These are phyloP conservation scores for Microplitis demolitor DNA, from an alignment of 1,140 invertebrate genomes.

Conservation along the genomic window DNA sequence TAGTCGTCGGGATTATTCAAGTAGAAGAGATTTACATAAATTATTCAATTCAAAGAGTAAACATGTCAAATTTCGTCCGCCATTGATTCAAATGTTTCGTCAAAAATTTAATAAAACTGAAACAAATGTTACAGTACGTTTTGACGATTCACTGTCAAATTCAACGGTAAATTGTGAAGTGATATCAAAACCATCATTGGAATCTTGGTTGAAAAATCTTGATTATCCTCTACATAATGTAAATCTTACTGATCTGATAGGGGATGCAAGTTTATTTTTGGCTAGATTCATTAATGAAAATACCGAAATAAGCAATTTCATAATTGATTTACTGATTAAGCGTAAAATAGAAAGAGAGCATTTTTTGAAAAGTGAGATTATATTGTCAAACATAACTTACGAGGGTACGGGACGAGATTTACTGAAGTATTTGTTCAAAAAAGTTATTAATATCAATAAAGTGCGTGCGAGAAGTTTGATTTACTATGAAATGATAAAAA, in stretches of 20 bases:
- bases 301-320: not conserved
- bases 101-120: no score
- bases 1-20: no score
- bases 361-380: not conserved
- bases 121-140: no score
- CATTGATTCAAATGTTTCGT: no score
- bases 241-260: not conserved
- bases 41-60: no score
- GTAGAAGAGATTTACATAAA: no score
- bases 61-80: no score
- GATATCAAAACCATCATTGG: not conserved
- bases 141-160: not conserved
- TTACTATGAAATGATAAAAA: constrained; percentile 21
- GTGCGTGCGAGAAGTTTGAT: constrained; percentile 10
- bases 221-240: not conserved
- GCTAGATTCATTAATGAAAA: constrained; percentile 9
- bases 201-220: constrained; percentile 13
- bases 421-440: constrained; percentile 7
- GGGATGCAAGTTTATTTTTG: constrained; percentile 4
- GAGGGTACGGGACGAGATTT: not conserved
- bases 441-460: constrained; percentile 17
- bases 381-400: not conserved
- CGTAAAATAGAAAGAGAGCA: not conserved
- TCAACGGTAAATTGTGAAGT: not conserved
- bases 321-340: not conserved